phyloP scores from a whole-genome alignment of 2,113 vertebrate genomes.

The Mormyrus lacerda region DNA sequence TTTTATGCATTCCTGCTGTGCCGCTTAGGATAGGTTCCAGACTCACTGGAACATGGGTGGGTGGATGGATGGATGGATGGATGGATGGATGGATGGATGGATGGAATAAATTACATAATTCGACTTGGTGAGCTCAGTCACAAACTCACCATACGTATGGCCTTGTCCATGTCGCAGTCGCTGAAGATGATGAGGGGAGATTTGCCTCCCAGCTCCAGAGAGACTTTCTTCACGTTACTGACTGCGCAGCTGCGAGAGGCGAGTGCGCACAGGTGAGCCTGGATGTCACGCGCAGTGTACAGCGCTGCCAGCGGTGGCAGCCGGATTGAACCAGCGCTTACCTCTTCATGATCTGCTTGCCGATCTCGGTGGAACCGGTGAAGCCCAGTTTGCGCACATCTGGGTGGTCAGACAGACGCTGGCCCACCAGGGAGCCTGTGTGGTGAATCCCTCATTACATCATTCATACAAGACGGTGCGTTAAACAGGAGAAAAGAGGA shows the following conservation, averaged over 20 bases:
- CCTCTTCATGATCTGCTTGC: slow-evolving; percentile 87
- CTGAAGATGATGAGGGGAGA: slow-evolving; percentile 79
- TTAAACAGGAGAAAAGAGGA: background rate
- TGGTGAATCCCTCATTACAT: background rate
- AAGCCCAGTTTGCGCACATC: slow-evolving; percentile 82
- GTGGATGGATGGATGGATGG: background rate
- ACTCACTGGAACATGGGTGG: background rate
- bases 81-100: background rate
- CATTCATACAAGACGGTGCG: background rate
- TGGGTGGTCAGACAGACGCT: slow-evolving; percentile 72
- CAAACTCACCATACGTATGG: slow-evolving; percentile 69
- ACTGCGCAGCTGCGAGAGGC: slow-evolving; percentile 64
- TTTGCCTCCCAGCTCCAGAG: slow-evolving; percentile 81
- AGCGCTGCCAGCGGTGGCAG: background rate
- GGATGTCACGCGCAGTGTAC: background rate
- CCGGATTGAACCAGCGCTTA: slow-evolving; percentile 30
- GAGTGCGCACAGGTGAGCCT: background rate
- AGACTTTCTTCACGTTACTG: slow-evolving; percentile 80
- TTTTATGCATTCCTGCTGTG: background rate
- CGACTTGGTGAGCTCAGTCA: background rate
- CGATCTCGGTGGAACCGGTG: slow-evolving; percentile 77
- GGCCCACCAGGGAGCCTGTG: slow-evolving; percentile 68
- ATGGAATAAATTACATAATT: background rate
- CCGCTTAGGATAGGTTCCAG: background rate
- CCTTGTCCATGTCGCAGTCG: slow-evolving; percentile 80